Percentiles rank a stretch among this genome's conserved stretches.
These are phyloP conservation scores for Pammene aurita DNA, from an alignment of 2,888 invertebrate genomes.

Conservation along the genomic window DNA sequence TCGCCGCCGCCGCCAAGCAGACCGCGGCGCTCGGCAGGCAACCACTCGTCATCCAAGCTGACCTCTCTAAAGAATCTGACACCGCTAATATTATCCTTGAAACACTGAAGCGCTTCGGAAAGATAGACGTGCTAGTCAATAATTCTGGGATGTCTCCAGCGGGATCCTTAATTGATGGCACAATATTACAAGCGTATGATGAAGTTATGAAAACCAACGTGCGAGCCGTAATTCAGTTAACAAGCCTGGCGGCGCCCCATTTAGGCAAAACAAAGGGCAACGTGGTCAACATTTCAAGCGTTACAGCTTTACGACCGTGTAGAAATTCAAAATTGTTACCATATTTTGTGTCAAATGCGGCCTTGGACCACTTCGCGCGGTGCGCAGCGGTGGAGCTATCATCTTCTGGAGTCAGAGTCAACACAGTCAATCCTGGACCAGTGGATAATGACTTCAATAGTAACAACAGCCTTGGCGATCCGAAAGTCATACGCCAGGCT, in stretches of 20 bases:
- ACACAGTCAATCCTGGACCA: conserved; percentile 84
- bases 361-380: conserved; percentile 88
- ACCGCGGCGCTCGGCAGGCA: conserved; percentile 48
- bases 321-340: conserved; percentile 41
- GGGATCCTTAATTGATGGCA: too few relatives aligned
- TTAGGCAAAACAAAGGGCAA: conserved; percentile 56
- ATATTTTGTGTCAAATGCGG: conserved; percentile 88
- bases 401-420: conserved; percentile 84
- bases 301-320: conserved; percentile 42
- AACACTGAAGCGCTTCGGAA: conserved; percentile 53
- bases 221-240: conserved; percentile 51
- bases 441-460: conserved; percentile 22
- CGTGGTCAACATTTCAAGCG: conserved; percentile 61
- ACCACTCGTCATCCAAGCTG: conserved; percentile 51
- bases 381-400: conserved; percentile 85
- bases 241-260: conserved; percentile 52
- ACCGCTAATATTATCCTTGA: conserved; percentile 47
- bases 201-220: conserved; percentile 54
- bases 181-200: conserved; percentile 52
- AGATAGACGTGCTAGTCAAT: conserved; percentile 58
- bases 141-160: conserved; percentile 53
- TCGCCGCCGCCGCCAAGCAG: conserved; percentile 46
- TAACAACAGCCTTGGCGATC: conserved; percentile 15
- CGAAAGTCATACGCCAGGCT: background rate
- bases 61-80: conserved; percentile 56